These are phyloP conservation scores for Pseudorhiza aurosa DNA, from an alignment of 30 jellyfish, hydroid and myxozoan species.

Conservation along the genomic window DNA sequence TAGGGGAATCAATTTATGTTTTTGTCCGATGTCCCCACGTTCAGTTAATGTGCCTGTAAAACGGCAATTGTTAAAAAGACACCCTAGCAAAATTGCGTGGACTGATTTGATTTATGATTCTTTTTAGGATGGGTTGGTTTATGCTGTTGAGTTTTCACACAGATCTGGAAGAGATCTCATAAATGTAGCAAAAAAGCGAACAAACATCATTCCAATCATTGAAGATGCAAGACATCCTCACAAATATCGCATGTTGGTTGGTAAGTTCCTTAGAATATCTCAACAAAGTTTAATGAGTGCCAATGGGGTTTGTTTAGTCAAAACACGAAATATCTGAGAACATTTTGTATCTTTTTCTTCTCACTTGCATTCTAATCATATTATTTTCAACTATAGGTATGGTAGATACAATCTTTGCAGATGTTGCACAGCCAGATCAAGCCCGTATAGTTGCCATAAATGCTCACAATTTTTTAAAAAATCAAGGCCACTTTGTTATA, in stretches of 20 bases:
- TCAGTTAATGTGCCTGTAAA: no score
- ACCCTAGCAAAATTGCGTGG: no score
- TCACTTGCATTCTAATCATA: no score
- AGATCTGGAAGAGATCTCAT: slow-evolving; percentile 99
- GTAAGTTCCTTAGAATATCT: slow-evolving; percentile 32
- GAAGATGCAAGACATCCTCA: slow-evolving; percentile 99
- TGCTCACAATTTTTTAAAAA: slow-evolving; percentile 94
- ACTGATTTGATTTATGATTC: no score
- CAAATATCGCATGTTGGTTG: slow-evolving; percentile 98
- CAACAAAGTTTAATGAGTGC: no score
- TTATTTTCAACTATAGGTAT: no score
- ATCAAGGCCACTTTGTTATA: slow-evolving; percentile 97
- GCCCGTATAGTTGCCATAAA: slow-evolving; percentile 99
- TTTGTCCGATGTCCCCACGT: no score
- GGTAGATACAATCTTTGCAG: slow-evolving; percentile 99
- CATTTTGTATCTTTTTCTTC: no score
- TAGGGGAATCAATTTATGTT: no score
- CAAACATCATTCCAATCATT: slow-evolving; percentile 95
- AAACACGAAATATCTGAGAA: no score
- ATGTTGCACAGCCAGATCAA: slow-evolving; percentile 99
- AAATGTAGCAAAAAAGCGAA: slow-evolving; percentile 97
- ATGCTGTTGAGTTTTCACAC: slow-evolving; percentile 99
- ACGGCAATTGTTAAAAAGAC: no score
- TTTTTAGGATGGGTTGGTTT: slow-evolving; percentile 94
- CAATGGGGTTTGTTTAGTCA: no score